Conservation (phyloP, 2,888 invertebrate genomes). For the Drosophila tanythrix region DNA sequence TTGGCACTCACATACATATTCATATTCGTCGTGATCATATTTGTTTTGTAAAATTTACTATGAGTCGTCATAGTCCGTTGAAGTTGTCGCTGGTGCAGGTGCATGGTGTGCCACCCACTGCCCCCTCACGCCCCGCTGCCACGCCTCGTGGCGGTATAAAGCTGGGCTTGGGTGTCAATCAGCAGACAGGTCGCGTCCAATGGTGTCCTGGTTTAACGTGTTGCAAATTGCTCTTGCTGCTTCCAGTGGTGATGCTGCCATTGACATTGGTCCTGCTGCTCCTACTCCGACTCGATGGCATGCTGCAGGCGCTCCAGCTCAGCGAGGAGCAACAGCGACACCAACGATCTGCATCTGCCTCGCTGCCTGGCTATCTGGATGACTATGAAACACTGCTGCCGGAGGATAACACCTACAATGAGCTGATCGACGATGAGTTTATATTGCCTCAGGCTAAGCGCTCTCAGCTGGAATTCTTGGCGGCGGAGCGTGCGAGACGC, state of each 20-base stretch:
- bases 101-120: conserved; percentile 43
- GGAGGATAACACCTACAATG: conserved; percentile 59
- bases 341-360: conserved; percentile 52
- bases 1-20: conserved; percentile 7
- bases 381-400: conserved; percentile 67
- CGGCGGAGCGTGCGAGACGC: conserved; percentile 68
- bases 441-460: conserved; percentile 48
- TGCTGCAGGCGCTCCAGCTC: conserved; percentile 79
- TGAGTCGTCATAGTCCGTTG: conserved; percentile 67
- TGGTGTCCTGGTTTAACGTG: conserved; percentile 85
- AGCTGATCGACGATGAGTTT: conserved; percentile 66
- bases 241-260: conserved; percentile 84
- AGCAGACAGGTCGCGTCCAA: conserved; percentile 83
- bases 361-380: conserved; percentile 45
- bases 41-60: conserved; percentile 25
- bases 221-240: conserved; percentile 83
- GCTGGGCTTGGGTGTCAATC: conserved; percentile 82
- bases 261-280: conserved; percentile 81
- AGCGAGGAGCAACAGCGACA: conserved; percentile 66
- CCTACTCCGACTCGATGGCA: conserved; percentile 82
- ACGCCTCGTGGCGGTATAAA: conserved; percentile 48
- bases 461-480: conserved; percentile 37
- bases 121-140: neutral
- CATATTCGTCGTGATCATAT: conserved; percentile 18
- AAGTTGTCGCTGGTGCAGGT: conserved; percentile 71